Percentiles rank a stretch among this genome's conserved stretches.
phyloP scores from a whole-genome alignment of 2,113 vertebrate genomes.

The Platysteira castanea region DNA sequence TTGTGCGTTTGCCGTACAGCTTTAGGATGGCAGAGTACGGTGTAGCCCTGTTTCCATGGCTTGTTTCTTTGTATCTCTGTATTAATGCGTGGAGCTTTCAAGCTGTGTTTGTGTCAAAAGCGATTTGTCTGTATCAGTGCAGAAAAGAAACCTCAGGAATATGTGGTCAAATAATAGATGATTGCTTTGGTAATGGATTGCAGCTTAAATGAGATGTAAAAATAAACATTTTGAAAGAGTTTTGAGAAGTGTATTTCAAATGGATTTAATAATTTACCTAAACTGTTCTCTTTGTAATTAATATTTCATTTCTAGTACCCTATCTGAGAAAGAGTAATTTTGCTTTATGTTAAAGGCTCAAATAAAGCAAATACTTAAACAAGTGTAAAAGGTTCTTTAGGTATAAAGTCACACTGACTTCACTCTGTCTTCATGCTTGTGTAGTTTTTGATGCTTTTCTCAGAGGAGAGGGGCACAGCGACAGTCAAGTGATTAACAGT shows the following conservation, averaged over 20 bases:
- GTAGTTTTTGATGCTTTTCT: not conserved
- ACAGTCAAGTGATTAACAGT: not conserved
- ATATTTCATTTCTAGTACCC: not conserved
- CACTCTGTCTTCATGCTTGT: not conserved
- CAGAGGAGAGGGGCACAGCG: accelerated
- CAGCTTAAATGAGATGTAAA: not conserved
- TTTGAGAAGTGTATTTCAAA: not conserved
- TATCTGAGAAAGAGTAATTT: not conserved
- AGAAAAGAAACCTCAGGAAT: not conserved
- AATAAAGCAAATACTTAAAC: not conserved
- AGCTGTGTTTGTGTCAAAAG: not conserved
- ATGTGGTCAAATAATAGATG: not conserved
- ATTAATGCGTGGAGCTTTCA: not conserved
- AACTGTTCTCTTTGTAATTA: not conserved
- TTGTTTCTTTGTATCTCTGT: not conserved
- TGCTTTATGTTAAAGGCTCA: not conserved
- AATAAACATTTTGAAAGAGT: not conserved
- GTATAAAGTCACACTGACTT: not conserved
- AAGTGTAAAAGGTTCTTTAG: not conserved
- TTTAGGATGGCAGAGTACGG: not conserved
- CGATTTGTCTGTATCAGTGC: not conserved
- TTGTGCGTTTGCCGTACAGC: not conserved
- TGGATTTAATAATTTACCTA: not conserved
- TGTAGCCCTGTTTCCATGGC: accelerated
- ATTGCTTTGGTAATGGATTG: not conserved